phyloP scores from a whole-genome alignment of 2,797 vertebrate species.

The Nannoperca obscura region DNA sequence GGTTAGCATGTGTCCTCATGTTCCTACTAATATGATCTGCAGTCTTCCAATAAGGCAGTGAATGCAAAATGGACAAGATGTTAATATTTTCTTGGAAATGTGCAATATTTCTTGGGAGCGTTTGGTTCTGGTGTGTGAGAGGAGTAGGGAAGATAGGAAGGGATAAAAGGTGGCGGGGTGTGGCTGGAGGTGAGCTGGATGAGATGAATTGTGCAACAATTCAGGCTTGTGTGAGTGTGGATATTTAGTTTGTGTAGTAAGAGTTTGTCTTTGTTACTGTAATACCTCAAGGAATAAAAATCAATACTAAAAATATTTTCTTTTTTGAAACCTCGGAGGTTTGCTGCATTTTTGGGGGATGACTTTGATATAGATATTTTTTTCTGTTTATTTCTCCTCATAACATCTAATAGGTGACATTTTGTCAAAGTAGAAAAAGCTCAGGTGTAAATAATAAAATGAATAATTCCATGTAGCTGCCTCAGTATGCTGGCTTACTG shows the following conservation, averaged over 20 bases:
- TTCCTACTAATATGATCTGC: background rate
- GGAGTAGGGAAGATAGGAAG: background rate
- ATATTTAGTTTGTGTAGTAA: background rate
- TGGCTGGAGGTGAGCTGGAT: slow-evolving; percentile 7
- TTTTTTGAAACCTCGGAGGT: background rate
- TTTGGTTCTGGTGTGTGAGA: slow-evolving; percentile 15
- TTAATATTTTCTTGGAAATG: background rate
- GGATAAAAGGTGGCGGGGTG: background rate
- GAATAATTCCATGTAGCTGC: background rate
- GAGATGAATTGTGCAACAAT: background rate
- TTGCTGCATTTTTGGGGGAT: background rate
- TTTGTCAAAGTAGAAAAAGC: background rate
- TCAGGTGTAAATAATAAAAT: background rate
- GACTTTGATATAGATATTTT: background rate
- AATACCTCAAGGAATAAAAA: background rate
- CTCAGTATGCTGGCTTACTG: background rate
- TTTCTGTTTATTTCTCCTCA: too few relatives aligned
- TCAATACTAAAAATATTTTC: background rate
- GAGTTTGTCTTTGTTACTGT: background rate
- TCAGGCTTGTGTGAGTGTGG: background rate
- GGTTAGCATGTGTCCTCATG: fast-evolving
- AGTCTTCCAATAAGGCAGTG: background rate
- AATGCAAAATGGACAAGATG: background rate
- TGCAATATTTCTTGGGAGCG: background rate
- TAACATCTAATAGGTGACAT: background rate